A percentile compares a stretch with the other conserved stretches of the same genome.
These are phyloP conservation scores for Microcebus jonahi DNA, from an alignment of 2,113 vertebrate species.

Conservation along the genomic window DNA sequence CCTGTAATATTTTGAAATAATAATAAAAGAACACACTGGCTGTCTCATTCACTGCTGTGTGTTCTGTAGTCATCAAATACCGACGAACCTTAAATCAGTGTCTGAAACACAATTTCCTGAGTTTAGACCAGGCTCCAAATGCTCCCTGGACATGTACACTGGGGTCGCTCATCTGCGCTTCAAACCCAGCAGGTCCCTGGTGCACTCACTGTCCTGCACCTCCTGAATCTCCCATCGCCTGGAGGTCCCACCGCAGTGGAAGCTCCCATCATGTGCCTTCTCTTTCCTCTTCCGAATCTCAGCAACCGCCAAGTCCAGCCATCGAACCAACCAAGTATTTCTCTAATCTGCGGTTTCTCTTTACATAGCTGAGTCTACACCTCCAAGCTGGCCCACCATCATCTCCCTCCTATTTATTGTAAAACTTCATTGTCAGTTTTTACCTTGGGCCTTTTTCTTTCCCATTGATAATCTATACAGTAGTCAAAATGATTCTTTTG, in stretches of 20 bases:
- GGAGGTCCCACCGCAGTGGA: rapidly evolving
- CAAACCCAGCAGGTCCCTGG: background rate
- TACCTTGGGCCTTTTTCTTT: background rate
- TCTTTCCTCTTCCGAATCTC: background rate
- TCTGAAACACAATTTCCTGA: background rate
- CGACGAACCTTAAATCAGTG: background rate
- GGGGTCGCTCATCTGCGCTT: background rate
- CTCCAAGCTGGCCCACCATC: background rate
- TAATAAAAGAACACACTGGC: too few species aligned
- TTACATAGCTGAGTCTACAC: background rate
- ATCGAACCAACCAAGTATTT: background rate
- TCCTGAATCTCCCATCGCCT: rapidly evolving
- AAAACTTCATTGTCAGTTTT: background rate
- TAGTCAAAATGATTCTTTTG: background rate
- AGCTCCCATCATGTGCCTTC: rapidly evolving
- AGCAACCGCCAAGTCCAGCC: background rate
- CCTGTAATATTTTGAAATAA: too few species aligned
- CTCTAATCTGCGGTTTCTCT: background rate
- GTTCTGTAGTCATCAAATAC: background rate
- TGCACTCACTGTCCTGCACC: rapidly evolving
- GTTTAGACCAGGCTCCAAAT: too few species aligned
- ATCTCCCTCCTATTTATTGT: background rate
- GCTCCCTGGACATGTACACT: background rate
- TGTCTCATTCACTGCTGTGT: background rate
- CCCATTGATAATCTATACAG: background rate